phyloP scores from a whole-genome alignment of 2,888 invertebrate species.

The Conistra vaccinii region DNA sequence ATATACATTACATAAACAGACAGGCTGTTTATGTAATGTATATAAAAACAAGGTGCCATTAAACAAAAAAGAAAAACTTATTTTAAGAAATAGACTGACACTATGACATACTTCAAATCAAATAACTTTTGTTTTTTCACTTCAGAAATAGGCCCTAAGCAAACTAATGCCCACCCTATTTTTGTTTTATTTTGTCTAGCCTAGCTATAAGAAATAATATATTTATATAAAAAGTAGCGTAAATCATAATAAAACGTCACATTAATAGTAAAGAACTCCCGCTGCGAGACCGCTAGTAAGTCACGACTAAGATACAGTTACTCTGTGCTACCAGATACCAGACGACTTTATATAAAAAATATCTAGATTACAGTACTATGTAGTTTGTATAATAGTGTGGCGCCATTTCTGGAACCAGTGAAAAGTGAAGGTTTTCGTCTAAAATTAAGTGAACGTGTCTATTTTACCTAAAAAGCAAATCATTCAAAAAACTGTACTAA shows the following conservation, averaged over 20 bases:
- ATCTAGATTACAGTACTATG: conserved; percentile 15
- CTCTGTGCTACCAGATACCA: conserved; percentile 29
- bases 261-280: conserved; percentile 56
- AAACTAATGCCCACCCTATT: neutral
- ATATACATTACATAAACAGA: too few relatives aligned
- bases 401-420: too few relatives aligned
- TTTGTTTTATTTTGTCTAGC: neutral
- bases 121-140: neutral
- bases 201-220: conserved; percentile 7
- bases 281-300: conserved; percentile 53
- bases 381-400: neutral
- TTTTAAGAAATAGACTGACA: too few relatives aligned
- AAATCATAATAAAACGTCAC: conserved; percentile 57
- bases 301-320: conserved; percentile 51
- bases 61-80: too few relatives aligned
- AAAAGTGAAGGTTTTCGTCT: neutral
- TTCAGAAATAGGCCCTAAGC: neutral
- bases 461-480: neutral
- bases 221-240: conserved; percentile 17
- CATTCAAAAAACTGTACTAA: neutral
- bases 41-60: too few relatives aligned
- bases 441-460: neutral
- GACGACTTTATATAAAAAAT: conserved; percentile 18
- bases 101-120: too few relatives aligned
- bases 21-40: too few relatives aligned